phyloP scores from a whole-genome alignment of 2,797 vertebrate genomes.

The Sebastes jordani region DNA sequence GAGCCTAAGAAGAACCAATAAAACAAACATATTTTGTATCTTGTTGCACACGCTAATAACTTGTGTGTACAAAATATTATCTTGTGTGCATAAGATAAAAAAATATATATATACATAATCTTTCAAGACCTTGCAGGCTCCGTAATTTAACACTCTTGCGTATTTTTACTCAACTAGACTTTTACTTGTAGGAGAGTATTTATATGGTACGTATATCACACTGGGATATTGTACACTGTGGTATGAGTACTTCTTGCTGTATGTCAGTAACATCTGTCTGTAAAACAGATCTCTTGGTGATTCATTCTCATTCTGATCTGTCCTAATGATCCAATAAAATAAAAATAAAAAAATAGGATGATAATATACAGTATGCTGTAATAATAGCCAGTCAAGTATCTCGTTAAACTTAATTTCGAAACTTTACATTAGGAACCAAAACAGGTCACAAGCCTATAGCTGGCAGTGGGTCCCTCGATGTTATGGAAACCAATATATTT shows the following conservation, averaged over 20 bases:
- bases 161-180: background rate
- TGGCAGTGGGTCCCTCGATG: conserved; percentile 33
- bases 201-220: background rate
- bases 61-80: background rate
- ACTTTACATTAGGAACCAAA: conserved; percentile 54
- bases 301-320: conserved; percentile 11
- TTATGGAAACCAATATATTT: conserved; percentile 65
- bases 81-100: background rate
- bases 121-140: background rate
- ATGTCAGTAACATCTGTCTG: background rate
- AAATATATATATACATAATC: no score
- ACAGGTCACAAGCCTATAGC: conserved; percentile 50
- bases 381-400: conserved; percentile 41
- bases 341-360: conserved; percentile 13
- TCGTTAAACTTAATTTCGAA: conserved; percentile 50
- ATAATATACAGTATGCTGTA: conserved; percentile 34
- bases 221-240: background rate
- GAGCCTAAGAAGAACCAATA: no score
- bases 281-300: background rate
- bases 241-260: background rate
- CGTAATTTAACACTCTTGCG: background rate
- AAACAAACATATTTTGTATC: no score
- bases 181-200: background rate
- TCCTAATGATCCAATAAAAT: conserved; percentile 28
- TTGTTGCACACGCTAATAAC: background rate